These are phyloP conservation scores for Calameuta pallipes DNA, from an alignment of 2,888 invertebrate species.

Conservation along the genomic window DNA sequence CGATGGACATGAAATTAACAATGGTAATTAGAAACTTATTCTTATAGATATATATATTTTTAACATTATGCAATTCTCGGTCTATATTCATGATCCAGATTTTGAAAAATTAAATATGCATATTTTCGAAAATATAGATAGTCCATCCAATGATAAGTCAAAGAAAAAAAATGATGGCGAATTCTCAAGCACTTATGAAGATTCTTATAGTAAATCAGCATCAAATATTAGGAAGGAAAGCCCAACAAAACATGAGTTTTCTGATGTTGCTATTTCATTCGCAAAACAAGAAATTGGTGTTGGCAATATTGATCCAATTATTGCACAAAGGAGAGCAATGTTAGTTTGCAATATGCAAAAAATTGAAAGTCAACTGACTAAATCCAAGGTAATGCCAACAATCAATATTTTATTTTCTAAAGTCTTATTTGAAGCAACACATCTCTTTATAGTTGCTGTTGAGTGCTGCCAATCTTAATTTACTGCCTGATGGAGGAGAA, in stretches of 20 bases:
- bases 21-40: too few relatives aligned
- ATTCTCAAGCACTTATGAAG: too few relatives aligned
- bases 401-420: not conserved
- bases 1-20: too few relatives aligned
- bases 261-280: slow-evolving; percentile 26
- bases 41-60: too few relatives aligned
- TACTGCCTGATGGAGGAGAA: slow-evolving; percentile 75
- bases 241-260: not conserved
- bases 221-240: too few relatives aligned
- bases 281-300: slow-evolving; percentile 40
- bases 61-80: too few relatives aligned
- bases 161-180: too few relatives aligned
- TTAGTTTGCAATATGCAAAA: slow-evolving; percentile 38
- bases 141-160: too few relatives aligned
- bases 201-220: too few relatives aligned
- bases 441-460: slow-evolving; percentile 37
- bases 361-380: slow-evolving; percentile 36
- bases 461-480: slow-evolving; percentile 51
- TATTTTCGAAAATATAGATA: too few relatives aligned
- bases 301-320: slow-evolving; percentile 39
- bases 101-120: too few relatives aligned
- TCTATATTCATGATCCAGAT: too few relatives aligned
- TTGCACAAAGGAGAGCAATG: slow-evolving; percentile 44
- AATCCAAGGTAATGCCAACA: slow-evolving; percentile 40
- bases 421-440: not conserved